Evolutionary conservation across 2,888 invertebrate species (phyloP).

Genomic region (Buathra laborator): DNA sequence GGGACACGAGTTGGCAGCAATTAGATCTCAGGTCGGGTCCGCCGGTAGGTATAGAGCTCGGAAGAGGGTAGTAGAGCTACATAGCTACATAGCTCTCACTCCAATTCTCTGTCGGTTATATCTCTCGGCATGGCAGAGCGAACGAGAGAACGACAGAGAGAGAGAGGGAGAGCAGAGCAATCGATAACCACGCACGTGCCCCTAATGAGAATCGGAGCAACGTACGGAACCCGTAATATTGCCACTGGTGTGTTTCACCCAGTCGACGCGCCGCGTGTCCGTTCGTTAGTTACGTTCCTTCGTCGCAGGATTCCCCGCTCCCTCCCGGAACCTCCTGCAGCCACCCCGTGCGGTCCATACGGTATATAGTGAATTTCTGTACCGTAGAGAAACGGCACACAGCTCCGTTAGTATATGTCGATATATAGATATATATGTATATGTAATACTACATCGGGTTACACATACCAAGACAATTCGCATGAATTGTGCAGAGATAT

Average conservation of each 20-base stretch:
- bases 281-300: constrained; percentile 69
- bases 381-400: constrained; percentile 33
- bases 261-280: constrained; percentile 54
- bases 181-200: constrained; percentile 76
- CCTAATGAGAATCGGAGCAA: constrained; percentile 75
- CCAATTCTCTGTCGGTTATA: constrained; percentile 44
- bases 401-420: not conserved
- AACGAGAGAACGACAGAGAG: constrained; percentile 35
- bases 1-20: constrained; percentile 67
- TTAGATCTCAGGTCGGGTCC: constrained; percentile 68
- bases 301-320: not conserved
- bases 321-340: not conserved
- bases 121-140: constrained; percentile 50
- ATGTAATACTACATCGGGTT: too few species aligned
- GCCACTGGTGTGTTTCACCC: constrained; percentile 60
- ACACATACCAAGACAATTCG: too few species aligned
- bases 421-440: not conserved
- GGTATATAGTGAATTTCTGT: constrained; percentile 28
- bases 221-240: constrained; percentile 65
- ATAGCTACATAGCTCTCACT: constrained; percentile 8
- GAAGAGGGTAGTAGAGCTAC: constrained; percentile 19
- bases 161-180: constrained; percentile 9
- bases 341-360: constrained; percentile 9
- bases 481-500: not conserved
- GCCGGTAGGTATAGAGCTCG: constrained; percentile 49